Base-by-base conservation (phyloP, 2,797 vertebrate species). In the Sebastes steindachneri region DNA sequence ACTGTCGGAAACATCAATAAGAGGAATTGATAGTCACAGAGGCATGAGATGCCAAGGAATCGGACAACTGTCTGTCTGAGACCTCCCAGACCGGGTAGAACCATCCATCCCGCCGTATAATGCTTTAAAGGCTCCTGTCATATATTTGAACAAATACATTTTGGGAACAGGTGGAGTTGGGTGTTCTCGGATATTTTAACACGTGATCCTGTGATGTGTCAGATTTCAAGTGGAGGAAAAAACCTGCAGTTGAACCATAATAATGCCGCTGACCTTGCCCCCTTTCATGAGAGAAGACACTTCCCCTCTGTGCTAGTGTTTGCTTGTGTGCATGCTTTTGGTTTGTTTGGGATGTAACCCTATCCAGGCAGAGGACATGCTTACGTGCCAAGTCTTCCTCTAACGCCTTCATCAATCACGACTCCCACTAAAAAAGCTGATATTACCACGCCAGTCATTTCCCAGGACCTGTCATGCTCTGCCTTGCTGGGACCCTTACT, bases 331-430 rank as follows among this genome's bases (percentile, higher is more conserved):
- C 85, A 75, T 35, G 73, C 76, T 83, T 72, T 74, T 21, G 33
- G 74, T 90, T 94, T 93, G 90, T 93, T 94, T 92, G 75, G 60
- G 73, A 58, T 82, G 90, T 93, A 95, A 94, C 37, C 57, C 35
- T 29, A 93, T 75, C 79, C 89, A 60, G 57, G 23, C 41, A 53
- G 70, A 82, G 76, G 70, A 85, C 75, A 55, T 41, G 64, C 59
- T 26, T 62, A n/a, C 17, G 19, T 55, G 69, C 68, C 62, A 55
- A n/a, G 41, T 77, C 60, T 26, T 55, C 14, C 60, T 29, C 51
- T 53, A 58, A 86, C 25, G 28, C 33, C 23, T 29, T 81, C 63
- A 66, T 76, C 25, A 58, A 58, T 72, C 63, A 68, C 3, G 8
- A 59, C 69, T 73, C 28, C 57, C 37, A 12, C 59, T 31, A 55